A percentile compares a stretch with the other conserved stretches of the same genome.
Evolutionary conservation across 2,888 invertebrate genomes (phyloP).

Genomic region (Eupithecia abbreviata): DNA sequence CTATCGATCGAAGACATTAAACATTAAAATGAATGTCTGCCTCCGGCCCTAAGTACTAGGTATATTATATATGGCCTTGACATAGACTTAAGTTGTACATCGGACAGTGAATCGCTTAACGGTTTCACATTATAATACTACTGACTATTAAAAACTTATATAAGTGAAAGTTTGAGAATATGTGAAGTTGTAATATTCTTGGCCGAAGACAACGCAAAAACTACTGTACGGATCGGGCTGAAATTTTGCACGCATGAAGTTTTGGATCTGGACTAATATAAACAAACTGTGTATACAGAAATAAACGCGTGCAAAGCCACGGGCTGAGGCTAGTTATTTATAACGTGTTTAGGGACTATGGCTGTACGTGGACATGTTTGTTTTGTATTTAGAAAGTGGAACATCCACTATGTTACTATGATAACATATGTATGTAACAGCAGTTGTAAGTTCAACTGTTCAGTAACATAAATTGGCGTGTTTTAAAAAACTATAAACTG

Average conservation of each 20-base stretch:
- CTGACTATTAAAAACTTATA: background rate
- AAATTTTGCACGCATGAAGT: background rate
- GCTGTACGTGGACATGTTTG: background rate
- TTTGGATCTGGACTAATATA: background rate
- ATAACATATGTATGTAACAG: no score
- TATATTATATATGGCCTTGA: slow-evolving; percentile 59
- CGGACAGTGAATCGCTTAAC: slow-evolving; percentile 7
- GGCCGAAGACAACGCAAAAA: background rate
- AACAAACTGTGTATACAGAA: background rate
- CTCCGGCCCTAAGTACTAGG: slow-evolving; percentile 58
- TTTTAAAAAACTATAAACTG: no score
- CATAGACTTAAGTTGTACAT: slow-evolving; percentile 46
- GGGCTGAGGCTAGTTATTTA: background rate
- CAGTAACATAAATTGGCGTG: no score
- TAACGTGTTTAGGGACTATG: background rate
- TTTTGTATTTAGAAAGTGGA: background rate
- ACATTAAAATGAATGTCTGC: slow-evolving; percentile 75
- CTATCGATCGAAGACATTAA: slow-evolving; percentile 74
- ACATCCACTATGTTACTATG: no score
- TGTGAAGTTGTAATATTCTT: background rate
- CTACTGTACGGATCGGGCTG: background rate
- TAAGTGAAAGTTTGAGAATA: background rate
- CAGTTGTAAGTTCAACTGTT: no score
- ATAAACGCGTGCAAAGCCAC: background rate
- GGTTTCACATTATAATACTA: slow-evolving; percentile 16